Evolutionary conservation across 1,140 invertebrate genomes (phyloP).

Genomic region (Dreissena rostriformis): DNA sequence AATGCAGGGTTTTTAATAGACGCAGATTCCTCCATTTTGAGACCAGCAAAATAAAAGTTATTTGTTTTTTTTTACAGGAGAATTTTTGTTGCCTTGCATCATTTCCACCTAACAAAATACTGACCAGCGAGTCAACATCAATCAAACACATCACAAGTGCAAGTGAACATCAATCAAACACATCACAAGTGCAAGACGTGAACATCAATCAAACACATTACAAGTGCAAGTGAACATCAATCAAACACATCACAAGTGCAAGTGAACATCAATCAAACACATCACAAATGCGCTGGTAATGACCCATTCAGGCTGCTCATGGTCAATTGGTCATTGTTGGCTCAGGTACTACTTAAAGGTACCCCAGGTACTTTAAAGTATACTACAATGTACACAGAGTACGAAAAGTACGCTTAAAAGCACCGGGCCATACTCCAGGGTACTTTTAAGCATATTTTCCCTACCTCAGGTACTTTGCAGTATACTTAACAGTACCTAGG

Average conservation of each 20-base stretch:
- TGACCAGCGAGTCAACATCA: background rate
- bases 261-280: background rate
- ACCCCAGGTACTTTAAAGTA: too few relatives aligned
- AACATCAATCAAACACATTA: background rate
- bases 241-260: background rate
- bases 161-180: background rate
- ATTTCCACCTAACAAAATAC: background rate
- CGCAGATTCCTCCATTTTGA: background rate
- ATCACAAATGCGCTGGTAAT: background rate
- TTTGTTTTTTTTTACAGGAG: conserved; percentile 1
- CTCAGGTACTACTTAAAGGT: too few relatives aligned
- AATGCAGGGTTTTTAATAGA: too few relatives aligned
- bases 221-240: background rate
- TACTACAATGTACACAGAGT: too few relatives aligned
- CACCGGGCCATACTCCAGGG: too few relatives aligned
- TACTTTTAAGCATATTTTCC: too few relatives aligned
- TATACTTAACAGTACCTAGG: too few relatives aligned
- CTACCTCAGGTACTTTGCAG: too few relatives aligned
- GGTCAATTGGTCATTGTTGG: too few relatives aligned
- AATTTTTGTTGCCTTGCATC: too few relatives aligned
- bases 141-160: background rate
- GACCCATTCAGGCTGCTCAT: too few relatives aligned
- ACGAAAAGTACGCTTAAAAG: too few relatives aligned
- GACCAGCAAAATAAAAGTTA: background rate
- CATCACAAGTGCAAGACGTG: background rate